Base-by-base conservation (phyloP, 1,140 invertebrate genomes). In the Hydropsyche tenuis region DNA sequence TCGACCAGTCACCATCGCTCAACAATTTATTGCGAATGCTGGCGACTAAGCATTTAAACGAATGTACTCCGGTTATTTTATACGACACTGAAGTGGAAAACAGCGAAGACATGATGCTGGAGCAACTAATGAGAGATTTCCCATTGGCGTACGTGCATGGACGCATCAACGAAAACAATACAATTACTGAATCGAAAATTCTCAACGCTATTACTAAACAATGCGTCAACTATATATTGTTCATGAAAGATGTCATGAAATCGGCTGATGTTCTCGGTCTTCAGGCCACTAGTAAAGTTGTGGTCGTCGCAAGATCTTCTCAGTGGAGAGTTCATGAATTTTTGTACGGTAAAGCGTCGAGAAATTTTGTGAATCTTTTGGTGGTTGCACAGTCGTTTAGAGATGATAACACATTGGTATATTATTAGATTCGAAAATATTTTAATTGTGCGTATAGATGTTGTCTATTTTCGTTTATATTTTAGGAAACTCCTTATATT, bases 321-420 rank as follows among this genome's bases (percentile, higher is more conserved):
- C 88, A 90, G 78, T 92, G 90, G 90, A 87, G 88, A n/a, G 85
- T 92, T 0, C 86, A 88, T 48, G 89, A 91, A 78, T 92, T 90
- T 81, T 78, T 92, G 14, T 82, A 84, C 11, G 87, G 86, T 25
- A 83, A 87, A 53, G n/a, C 81, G 1, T 88, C 90, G 0, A 86
- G 87, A 77, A 85, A 83, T 78, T 89, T 92, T 79, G 83, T 88
- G 0, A 90, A 92, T 85, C 81, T 92, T 23, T 80, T 92, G 25
- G 84, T 92, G 1, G 85, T 92, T 48, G 86, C 85, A 2, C 88
- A 86, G 80, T 87, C 86, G 23, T 84, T 88, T 43, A 86, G 86
- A 76, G 81, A 86, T 48, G 85, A 81, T 45, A 80, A 69, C n/a
- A 56, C 74, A 22, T 60, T 75, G 76, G 76, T 77, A 77, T 23